Evolutionary conservation across 1,140 invertebrate genomes (phyloP).

Genomic region (Lepidurus packardi): DNA sequence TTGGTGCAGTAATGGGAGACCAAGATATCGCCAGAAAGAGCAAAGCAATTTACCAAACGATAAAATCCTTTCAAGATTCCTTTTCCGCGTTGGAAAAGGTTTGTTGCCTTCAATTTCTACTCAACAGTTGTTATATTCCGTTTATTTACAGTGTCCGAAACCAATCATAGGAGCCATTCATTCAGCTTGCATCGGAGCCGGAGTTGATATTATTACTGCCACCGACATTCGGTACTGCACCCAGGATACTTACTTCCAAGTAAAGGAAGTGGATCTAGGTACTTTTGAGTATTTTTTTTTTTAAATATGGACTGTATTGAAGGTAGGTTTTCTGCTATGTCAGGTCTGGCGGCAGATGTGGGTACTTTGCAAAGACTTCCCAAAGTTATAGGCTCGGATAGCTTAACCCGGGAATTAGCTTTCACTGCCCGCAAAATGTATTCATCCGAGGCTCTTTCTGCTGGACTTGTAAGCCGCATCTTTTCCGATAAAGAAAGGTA

Average conservation of each 20-base stretch:
- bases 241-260: slow-evolving; percentile 83
- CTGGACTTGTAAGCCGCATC: slow-evolving; percentile 69
- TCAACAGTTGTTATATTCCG: slow-evolving; percentile 29
- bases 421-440: slow-evolving; percentile 77
- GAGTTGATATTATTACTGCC: slow-evolving; percentile 75
- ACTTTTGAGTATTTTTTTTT: neutral
- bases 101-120: slow-evolving; percentile 23
- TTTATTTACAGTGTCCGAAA: slow-evolving; percentile 62
- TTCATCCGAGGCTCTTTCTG: slow-evolving; percentile 68
- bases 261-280: slow-evolving; percentile 69
- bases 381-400: slow-evolving; percentile 84
- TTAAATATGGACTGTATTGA: neutral
- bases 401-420: slow-evolving; percentile 76
- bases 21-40: slow-evolving; percentile 75
- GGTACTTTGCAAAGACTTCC: slow-evolving; percentile 88
- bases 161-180: slow-evolving; percentile 86
- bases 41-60: slow-evolving; percentile 57
- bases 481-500: slow-evolving; percentile 64
- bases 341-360: slow-evolving; percentile 90
- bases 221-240: slow-evolving; percentile 90
- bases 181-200: slow-evolving; percentile 82
- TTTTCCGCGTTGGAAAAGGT: slow-evolving; percentile 68
- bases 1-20: slow-evolving; percentile 53
- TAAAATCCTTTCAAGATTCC: slow-evolving; percentile 67
- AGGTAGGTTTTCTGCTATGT: slow-evolving; percentile 38